Evolutionary conservation across 2,888 invertebrate species (phyloP).

Genomic region (Troides helena): DNA sequence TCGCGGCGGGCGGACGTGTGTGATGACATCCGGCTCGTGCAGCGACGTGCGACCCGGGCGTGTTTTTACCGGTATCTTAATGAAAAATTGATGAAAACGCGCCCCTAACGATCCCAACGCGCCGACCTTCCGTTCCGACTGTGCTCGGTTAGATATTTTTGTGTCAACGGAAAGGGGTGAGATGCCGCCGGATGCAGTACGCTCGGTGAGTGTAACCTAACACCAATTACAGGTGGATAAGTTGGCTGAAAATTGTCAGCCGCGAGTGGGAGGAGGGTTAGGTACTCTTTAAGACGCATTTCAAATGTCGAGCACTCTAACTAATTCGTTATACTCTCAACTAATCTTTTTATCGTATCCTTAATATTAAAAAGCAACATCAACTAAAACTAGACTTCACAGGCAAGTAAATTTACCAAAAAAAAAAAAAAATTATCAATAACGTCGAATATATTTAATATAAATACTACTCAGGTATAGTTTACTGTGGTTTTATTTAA

Average conservation of each 20-base stretch:
- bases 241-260: constrained; percentile 36
- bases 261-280: constrained; percentile 2
- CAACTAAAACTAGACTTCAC: no score
- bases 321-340: no score
- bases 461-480: no score
- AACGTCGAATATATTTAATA: no score
- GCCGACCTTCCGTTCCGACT: constrained; percentile 42
- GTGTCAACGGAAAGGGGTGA: constrained; percentile 50
- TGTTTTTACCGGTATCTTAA: constrained; percentile 65
- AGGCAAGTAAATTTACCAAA: no score
- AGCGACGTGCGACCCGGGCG: constrained; percentile 52
- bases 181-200: constrained; percentile 45
- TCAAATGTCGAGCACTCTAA: background rate
- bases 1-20: constrained; percentile 53
- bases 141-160: constrained; percentile 52
- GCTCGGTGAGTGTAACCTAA: constrained; percentile 58
- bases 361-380: no score
- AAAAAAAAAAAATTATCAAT: no score
- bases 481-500: no score
- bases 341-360: no score
- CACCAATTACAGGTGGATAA: constrained; percentile 61
- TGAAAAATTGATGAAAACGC: constrained; percentile 66
- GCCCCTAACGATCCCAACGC: constrained; percentile 46
- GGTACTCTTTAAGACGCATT: constrained; percentile 2
- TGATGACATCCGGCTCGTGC: constrained; percentile 25